These are phyloP conservation scores for Drosophila ercepeae DNA, from an alignment of 1,140 invertebrate genomes.

Conservation along the genomic window DNA sequence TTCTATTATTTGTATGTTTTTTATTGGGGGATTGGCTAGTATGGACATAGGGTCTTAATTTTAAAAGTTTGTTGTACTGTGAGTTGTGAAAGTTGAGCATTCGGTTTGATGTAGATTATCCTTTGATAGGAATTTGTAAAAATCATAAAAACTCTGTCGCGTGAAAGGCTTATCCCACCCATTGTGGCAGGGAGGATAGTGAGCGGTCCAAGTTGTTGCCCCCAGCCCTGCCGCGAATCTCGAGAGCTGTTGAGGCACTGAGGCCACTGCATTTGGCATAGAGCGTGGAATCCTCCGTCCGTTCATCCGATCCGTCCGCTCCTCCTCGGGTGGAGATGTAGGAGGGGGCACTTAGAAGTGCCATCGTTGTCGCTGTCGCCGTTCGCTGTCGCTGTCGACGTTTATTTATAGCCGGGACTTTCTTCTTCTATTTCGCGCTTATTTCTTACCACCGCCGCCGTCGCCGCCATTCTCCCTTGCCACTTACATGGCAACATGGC, in stretches of 20 bases:
- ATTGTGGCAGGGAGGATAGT: slow-evolving; percentile 12
- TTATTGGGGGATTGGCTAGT: too few relatives aligned
- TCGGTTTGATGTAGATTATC: too few relatives aligned
- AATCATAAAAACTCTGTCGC: background rate
- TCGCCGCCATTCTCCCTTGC: slow-evolving; percentile 35
- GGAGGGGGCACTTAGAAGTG: slow-evolving; percentile 67
- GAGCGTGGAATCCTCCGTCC: slow-evolving; percentile 38
- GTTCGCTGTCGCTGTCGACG: slow-evolving; percentile 59
- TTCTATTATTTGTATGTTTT: too few relatives aligned
- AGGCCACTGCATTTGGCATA: slow-evolving; percentile 71
- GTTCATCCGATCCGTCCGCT: slow-evolving; percentile 13
- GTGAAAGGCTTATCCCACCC: background rate
- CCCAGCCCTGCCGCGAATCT: slow-evolving; percentile 64
- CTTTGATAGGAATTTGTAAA: too few relatives aligned
- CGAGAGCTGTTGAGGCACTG: slow-evolving; percentile 47
- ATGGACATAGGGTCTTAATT: too few relatives aligned
- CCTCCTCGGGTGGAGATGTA: background rate
- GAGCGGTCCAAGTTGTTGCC: slow-evolving; percentile 41
- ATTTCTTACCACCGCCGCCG: slow-evolving; percentile 36
- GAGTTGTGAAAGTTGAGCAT: too few relatives aligned
- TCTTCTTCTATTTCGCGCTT: slow-evolving; percentile 45
- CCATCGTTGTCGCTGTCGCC: slow-evolving; percentile 53
- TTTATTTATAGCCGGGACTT: slow-evolving; percentile 69
- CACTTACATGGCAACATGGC: slow-evolving; percentile 65
- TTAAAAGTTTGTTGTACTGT: too few relatives aligned